phyloP scores from a whole-genome alignment of 1,140 invertebrate species.

The Lordiphosa stackelbergi region DNA sequence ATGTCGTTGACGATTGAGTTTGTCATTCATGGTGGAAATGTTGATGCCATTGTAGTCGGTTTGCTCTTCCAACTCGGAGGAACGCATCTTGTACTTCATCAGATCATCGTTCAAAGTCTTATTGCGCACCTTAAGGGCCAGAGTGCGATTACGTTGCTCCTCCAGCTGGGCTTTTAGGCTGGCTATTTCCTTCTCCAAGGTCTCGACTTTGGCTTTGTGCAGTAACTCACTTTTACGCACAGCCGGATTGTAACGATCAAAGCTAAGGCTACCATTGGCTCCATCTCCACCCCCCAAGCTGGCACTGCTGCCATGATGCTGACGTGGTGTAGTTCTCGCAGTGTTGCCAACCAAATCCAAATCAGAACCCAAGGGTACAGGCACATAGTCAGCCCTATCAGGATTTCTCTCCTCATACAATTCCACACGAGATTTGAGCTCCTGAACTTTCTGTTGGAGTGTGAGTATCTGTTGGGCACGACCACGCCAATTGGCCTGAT shows the following conservation, averaged over 20 bases:
- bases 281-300: conserved; percentile 50
- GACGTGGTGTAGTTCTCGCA: neutral
- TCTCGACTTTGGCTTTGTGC: conserved; percentile 79
- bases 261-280: conserved; percentile 28
- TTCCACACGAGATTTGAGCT: conserved; percentile 81
- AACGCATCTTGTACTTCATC: conserved; percentile 50
- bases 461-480: conserved; percentile 84
- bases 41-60: conserved; percentile 57
- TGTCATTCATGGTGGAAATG: conserved; percentile 53
- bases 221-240: conserved; percentile 70
- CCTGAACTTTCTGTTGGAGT: conserved; percentile 82
- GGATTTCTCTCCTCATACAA: conserved; percentile 46
- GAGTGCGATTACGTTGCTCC: conserved; percentile 61
- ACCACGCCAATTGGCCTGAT: conserved; percentile 82
- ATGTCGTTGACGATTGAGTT: conserved; percentile 46
- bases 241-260: conserved; percentile 62
- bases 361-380: conserved; percentile 41
- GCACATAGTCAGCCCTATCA: conserved; percentile 46
- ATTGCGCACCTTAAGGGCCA: conserved; percentile 70
- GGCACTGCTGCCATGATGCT: conserved; percentile 15
- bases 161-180: conserved; percentile 77
- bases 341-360: conserved; percentile 9
- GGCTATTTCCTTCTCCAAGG: conserved; percentile 79
- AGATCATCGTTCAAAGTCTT: conserved; percentile 71
- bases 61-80: conserved; percentile 55